Conservation (phyloP, 2,113 vertebrate species). For the Nicator chloris region DNA sequence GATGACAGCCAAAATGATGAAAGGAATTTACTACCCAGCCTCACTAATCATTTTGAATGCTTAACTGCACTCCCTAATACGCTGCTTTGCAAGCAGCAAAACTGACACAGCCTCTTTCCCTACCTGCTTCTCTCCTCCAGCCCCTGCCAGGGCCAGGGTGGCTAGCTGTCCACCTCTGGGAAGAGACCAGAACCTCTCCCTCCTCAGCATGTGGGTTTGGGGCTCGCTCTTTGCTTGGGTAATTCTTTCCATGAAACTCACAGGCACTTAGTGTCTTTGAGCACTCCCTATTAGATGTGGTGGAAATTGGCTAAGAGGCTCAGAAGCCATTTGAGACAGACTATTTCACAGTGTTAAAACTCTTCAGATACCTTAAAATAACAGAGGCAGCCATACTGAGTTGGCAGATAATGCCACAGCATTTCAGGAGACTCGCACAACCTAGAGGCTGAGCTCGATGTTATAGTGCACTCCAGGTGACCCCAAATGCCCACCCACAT, state of each 20-base stretch:
- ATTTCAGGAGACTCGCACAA: not conserved
- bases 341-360: not conserved
- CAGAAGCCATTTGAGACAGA: not conserved
- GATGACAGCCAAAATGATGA: slow-evolving; percentile 59
- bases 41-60: slow-evolving; percentile 38
- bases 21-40: slow-evolving; percentile 47
- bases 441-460: not conserved
- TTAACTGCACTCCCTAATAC: not conserved
- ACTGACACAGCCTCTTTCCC: not conserved
- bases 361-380: not conserved
- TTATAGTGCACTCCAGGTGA: not conserved
- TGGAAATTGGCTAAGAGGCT: not conserved
- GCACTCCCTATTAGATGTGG: not conserved
- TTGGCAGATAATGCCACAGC: not conserved
- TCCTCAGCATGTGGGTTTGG: not conserved
- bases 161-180: not conserved
- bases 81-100: not conserved
- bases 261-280: not conserved
- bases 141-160: not conserved
- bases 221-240: not conserved
- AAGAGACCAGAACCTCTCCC: not conserved
- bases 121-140: not conserved
- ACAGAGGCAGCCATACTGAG: not conserved
- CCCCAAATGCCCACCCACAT: rapidly evolving
- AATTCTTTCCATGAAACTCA: not conserved